Evolutionary conservation across 2,113 vertebrate genomes (phyloP), one percentile per base, ranked within the genome.

Genomic region (Pontoporia blainvillei): DNA sequence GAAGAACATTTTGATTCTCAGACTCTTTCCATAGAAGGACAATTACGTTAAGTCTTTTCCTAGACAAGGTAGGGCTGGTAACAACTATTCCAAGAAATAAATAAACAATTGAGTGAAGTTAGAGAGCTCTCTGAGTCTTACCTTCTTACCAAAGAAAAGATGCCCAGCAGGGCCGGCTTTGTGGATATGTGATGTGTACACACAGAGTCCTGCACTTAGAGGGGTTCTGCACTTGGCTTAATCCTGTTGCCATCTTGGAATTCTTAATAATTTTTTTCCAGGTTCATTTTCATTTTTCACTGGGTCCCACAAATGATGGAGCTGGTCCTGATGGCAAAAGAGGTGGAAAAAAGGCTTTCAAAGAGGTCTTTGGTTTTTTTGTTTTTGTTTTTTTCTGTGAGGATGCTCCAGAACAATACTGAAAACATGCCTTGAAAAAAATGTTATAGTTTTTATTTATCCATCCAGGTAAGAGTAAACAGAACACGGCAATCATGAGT

Each of bases 41-140:
- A 92, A 31, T 59, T 79, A 94, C 27, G 6, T 96, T 85, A 75
- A 85, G 31, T 61, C 17, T 90, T 91, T 82, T 71, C 66, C 52
- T 49, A 20, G 82, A 82, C 44, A 72, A 66, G 17, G 20, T 73
- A 76, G 25, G 18, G 21, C 59, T 93, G 76, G 86, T 91, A 88
- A 96, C 11, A 93, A 46, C 49, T 81, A 87, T 92, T 52, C 59
- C 2, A 75, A 92, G 15, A 86, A 91, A 72, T 72, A 86, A 91
- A 59, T 72, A 75, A 93, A 86, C n/a, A 86, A 67, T 7, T 1
- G 15, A 94, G 21, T 61, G 66, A 93, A 71, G 12, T 69, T 66
- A 86, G 31, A 41, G 1, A 41, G 1, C 49, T 73, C 52, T 71
- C 15, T 39, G 57, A 90, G 23, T 71, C 41, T 85, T 73, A 36